Conservation (phyloP, 2,888 invertebrate species). For the Venusia cambrica region DNA sequence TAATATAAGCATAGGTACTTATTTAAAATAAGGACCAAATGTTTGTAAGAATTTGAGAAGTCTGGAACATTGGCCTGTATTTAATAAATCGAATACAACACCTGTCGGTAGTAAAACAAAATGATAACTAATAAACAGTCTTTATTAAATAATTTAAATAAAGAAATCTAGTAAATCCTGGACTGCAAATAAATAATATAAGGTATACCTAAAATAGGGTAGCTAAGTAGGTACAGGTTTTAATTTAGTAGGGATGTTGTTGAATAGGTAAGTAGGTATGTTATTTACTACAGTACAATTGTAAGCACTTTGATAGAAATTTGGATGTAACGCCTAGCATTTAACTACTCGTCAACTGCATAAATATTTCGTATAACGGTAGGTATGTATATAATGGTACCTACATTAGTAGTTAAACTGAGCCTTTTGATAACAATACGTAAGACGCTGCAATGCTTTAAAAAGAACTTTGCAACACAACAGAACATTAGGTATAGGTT, state of each 20-base stretch:
- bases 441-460: conserved; percentile 1
- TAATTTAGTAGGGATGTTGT: too few relatives aligned
- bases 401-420: conserved; percentile 17
- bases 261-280: too few relatives aligned
- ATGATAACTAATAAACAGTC: conserved; percentile 53
- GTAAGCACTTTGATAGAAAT: conserved; percentile 30
- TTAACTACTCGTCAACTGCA: conserved; percentile 13
- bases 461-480: conserved; percentile 5
- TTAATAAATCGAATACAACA: neutral
- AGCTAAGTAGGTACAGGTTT: conserved; percentile 30
- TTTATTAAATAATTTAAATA: conserved; percentile 58
- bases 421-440: neutral
- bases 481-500: too few relatives aligned
- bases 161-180: conserved; percentile 2
- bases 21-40: too few relatives aligned
- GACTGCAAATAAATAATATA: conserved; percentile 52
- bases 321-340: conserved; percentile 28
- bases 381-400: too few relatives aligned
- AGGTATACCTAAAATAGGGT: conserved; percentile 47
- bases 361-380: conserved; percentile 14
- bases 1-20: too few relatives aligned
- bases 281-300: too few relatives aligned
- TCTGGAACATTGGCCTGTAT: too few relatives aligned
- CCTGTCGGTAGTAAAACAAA: conserved; percentile 22
- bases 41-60: too few relatives aligned